A percentile compares a stretch with the other conserved stretches of the same genome.
These are phyloP conservation scores for Argentina silus DNA, from an alignment of 2,797 vertebrate species.

Conservation along the genomic window DNA sequence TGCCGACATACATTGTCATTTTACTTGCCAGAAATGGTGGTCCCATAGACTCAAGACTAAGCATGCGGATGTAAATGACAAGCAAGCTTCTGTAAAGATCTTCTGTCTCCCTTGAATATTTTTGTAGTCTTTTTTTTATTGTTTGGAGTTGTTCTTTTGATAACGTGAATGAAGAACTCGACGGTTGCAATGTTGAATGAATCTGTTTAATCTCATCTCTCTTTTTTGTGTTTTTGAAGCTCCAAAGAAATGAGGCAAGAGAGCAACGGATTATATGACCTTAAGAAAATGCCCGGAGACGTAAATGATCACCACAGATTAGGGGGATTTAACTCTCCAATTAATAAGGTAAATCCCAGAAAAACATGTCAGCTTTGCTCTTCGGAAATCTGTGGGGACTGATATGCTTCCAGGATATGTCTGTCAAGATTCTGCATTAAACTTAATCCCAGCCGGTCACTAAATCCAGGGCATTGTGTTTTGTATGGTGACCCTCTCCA, in stretches of 20 bases:
- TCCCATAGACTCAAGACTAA: constrained; percentile 32
- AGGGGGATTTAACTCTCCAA: constrained; percentile 78
- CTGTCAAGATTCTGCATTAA: constrained; percentile 89
- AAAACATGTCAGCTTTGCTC: constrained; percentile 76
- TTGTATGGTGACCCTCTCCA: constrained; percentile 57
- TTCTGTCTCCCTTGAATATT: background rate
- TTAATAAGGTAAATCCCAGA: constrained; percentile 82
- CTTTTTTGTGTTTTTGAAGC: constrained; percentile 27
- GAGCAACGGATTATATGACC: constrained; percentile 23
- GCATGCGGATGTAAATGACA: background rate
- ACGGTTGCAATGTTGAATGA: background rate
- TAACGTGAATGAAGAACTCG: background rate
- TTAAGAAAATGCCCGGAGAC: constrained; percentile 43
- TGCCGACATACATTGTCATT: constrained; percentile 46
- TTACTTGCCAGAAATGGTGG: constrained; percentile 22
- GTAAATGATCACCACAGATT: constrained; percentile 76
- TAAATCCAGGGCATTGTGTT: constrained; percentile 77
- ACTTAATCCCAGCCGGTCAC: constrained; percentile 84
- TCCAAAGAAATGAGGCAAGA: constrained; percentile 34
- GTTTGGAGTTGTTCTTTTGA: background rate
- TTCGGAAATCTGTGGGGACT: constrained; percentile 72
- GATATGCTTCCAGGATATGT: constrained; percentile 87
- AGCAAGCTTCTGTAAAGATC: too few species aligned
- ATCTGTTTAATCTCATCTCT: background rate
- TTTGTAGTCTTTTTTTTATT: background rate